Conservation (phyloP, 2,888 invertebrate species). For the Drosophila aldrichi region DNA sequence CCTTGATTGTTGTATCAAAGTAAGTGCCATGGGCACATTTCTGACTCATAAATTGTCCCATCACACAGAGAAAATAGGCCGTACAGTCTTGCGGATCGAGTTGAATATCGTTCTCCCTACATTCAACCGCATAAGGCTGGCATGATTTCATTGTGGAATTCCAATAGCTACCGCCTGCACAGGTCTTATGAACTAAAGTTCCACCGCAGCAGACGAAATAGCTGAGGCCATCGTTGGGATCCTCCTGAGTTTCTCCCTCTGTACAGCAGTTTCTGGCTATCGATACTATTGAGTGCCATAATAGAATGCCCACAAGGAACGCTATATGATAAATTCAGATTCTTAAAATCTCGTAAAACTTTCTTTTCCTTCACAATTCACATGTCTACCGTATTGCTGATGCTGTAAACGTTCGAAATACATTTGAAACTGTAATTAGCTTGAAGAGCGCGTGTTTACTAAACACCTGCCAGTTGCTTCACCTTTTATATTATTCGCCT, state of each 20-base stretch:
- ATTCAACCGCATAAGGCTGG: constrained; percentile 11
- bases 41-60: constrained; percentile 17
- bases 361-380: background rate
- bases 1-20: constrained; percentile 16
- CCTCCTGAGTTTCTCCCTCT: constrained; percentile 48
- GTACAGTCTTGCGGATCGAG: constrained; percentile 45
- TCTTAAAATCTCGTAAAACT: background rate
- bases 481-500: constrained; percentile 59
- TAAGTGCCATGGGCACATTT: constrained; percentile 14
- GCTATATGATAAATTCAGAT: constrained; percentile 17
- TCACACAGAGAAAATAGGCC: constrained; percentile 35
- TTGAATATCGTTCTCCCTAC: constrained; percentile 27
- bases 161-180: constrained; percentile 36
- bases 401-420: constrained; percentile 3
- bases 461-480: constrained; percentile 14
- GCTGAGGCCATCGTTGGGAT: constrained; percentile 33
- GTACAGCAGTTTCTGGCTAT: constrained; percentile 41
- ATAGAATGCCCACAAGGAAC: constrained; percentile 25
- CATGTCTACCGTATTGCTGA: constrained; percentile 13
- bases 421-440: constrained; percentile 29
- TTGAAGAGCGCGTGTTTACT: constrained; percentile 38
- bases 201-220: constrained; percentile 54
- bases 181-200: constrained; percentile 31
- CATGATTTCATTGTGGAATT: constrained; percentile 7
- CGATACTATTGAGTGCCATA: constrained; percentile 37